Conservation (phyloP, 2,113 vertebrate genomes). For the Centropus bengalensis region DNA sequence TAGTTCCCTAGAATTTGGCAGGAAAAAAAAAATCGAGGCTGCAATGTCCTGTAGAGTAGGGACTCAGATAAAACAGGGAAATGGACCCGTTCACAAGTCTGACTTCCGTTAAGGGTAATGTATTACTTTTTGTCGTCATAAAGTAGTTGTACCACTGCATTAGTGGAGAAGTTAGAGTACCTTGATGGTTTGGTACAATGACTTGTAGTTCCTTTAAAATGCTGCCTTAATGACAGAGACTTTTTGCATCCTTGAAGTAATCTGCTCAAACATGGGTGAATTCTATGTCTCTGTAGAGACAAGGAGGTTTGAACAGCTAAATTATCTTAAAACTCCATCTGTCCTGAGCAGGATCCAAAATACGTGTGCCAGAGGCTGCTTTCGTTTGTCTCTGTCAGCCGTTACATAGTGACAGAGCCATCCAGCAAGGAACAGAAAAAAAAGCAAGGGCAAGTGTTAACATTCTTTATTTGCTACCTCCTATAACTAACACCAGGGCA, state of each 20-base stretch:
- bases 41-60: background rate
- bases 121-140: background rate
- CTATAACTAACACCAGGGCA: background rate
- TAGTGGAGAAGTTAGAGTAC: background rate
- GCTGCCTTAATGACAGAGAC: background rate
- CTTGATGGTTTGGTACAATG: background rate
- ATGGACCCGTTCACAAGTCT: background rate
- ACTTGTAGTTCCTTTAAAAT: background rate
- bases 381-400: background rate
- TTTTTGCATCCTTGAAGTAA: background rate
- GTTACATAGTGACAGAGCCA: background rate
- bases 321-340: background rate
- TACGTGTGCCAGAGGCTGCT: background rate
- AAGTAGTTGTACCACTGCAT: background rate
- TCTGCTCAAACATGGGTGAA: background rate
- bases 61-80: background rate
- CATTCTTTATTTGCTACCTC: background rate
- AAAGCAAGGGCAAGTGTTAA: background rate
- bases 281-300: background rate
- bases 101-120: background rate
- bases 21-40: background rate
- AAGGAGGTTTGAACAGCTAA: background rate
- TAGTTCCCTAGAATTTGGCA: background rate
- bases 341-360: background rate
- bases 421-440: fast-evolving